Evolutionary conservation across 2,888 invertebrate genomes (phyloP).

Genomic region (Syrista parreyssii): DNA sequence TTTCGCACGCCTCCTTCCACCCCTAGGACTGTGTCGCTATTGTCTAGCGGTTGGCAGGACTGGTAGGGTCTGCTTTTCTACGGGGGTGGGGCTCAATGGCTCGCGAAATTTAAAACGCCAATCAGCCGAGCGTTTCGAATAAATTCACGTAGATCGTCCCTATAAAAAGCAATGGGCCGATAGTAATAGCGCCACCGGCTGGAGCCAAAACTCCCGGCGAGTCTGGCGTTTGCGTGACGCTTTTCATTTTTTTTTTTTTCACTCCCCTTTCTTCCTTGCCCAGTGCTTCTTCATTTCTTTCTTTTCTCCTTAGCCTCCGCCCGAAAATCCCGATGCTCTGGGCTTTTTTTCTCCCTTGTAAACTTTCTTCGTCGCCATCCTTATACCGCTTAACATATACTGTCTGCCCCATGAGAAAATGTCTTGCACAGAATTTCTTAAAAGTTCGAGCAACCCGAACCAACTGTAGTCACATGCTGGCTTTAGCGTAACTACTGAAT

Average conservation of each 20-base stretch:
- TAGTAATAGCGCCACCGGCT: constrained; percentile 46
- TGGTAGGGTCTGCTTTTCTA: constrained; percentile 18
- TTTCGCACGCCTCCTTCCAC: not conserved
- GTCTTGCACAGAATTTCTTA: constrained; percentile 40
- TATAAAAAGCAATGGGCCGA: constrained; percentile 60
- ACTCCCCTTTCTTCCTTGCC: constrained; percentile 6
- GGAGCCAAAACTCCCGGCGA: constrained; percentile 44
- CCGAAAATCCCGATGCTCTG: not conserved
- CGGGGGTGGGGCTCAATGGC: constrained; percentile 43
- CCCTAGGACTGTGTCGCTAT: constrained; percentile 23
- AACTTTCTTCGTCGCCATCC: not conserved
- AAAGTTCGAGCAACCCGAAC: not conserved
- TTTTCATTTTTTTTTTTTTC: constrained; percentile 10
- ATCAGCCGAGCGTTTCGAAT: constrained; percentile 56
- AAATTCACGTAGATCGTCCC: constrained; percentile 51
- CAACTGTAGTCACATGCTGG: not conserved
- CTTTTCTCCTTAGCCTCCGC: constrained; percentile 8
- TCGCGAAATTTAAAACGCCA: constrained; percentile 61
- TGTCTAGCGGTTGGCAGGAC: not conserved
- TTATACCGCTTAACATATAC: constrained; percentile 28
- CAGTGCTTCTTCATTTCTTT: constrained; percentile 5
- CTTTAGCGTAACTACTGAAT: too few relatives aligned
- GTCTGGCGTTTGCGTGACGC: constrained; percentile 18
- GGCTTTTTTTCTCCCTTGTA: too few relatives aligned
- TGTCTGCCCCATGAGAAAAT: constrained; percentile 26